Percentiles rank a stretch among this genome's conserved stretches.
These are phyloP conservation scores for Tachycineta bicolor DNA, from an alignment of 2,113 vertebrate species.

Conservation along the genomic window DNA sequence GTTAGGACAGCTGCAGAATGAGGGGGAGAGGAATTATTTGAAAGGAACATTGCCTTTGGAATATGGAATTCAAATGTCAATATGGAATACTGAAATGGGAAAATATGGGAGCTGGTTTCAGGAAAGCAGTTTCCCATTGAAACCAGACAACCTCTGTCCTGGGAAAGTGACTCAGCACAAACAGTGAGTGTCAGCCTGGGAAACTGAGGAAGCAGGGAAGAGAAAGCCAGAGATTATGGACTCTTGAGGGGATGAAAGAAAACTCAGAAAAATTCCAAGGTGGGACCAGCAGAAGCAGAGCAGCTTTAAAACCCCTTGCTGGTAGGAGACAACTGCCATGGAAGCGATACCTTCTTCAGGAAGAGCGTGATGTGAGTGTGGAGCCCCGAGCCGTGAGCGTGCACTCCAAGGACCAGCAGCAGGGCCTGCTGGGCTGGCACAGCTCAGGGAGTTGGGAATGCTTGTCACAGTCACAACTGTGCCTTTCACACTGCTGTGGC, in stretches of 20 bases:
- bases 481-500: neutral
- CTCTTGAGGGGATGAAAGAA: neutral
- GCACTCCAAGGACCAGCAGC: neutral
- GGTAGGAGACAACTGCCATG: neutral
- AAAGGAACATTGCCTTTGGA: neutral
- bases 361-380: neutral
- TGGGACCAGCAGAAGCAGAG: neutral
- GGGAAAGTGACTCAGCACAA: neutral
- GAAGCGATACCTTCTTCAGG: neutral
- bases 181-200: neutral
- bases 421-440: neutral
- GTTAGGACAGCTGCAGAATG: constrained; percentile 33
- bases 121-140: neutral
- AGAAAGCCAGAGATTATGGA: neutral
- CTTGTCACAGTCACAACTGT: neutral
- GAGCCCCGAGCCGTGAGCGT: fast-evolving
- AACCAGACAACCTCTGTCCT: neutral
- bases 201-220: neutral
- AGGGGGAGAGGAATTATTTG: neutral
- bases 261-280: neutral
- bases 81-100: neutral
- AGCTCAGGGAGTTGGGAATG: neutral
- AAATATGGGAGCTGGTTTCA: neutral
- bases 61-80: neutral
- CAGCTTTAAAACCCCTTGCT: neutral